A percentile compares a stretch with the other conserved stretches of the same genome.
These are phyloP conservation scores for Orthonevra nobilis DNA, from an alignment of 2,888 invertebrate species.

Conservation along the genomic window DNA sequence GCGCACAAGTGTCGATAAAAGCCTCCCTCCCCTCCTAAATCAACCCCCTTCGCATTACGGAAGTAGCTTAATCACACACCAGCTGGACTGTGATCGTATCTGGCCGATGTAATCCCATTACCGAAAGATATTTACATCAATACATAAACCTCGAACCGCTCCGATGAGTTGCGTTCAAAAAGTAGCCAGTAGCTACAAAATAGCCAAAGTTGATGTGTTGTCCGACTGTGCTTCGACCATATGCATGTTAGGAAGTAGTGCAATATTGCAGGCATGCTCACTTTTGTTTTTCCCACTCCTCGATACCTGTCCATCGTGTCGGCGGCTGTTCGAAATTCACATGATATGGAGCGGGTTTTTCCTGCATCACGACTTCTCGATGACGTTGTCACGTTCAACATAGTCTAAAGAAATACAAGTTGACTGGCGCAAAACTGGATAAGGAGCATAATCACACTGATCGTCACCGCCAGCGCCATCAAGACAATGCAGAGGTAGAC, in stretches of 20 bases:
- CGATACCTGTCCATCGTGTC: slow-evolving; percentile 28
- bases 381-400: slow-evolving; percentile 56
- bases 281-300: background rate
- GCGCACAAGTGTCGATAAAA: background rate
- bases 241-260: slow-evolving; percentile 63
- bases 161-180: slow-evolving; percentile 7
- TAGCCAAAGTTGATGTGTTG: background rate
- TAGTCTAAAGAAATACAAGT: background rate
- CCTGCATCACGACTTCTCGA: slow-evolving; percentile 48
- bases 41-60: slow-evolving; percentile 17
- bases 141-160: slow-evolving; percentile 14
- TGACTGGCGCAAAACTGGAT: slow-evolving; percentile 3
- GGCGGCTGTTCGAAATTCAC: slow-evolving; percentile 21
- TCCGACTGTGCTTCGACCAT: slow-evolving; percentile 22
- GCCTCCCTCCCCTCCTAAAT: too few species aligned
- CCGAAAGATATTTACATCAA: background rate
- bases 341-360: slow-evolving; percentile 35
- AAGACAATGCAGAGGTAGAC: slow-evolving; percentile 14
- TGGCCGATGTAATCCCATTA: slow-evolving; percentile 2
- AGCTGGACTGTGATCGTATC: slow-evolving; percentile 14
- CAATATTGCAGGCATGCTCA: slow-evolving; percentile 21
- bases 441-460: slow-evolving; percentile 8
- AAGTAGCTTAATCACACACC: slow-evolving; percentile 42
- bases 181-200: background rate
- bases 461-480: background rate